Conservation (phyloP, 2,888 invertebrate species). For the Drosophila peninsularis region DNA sequence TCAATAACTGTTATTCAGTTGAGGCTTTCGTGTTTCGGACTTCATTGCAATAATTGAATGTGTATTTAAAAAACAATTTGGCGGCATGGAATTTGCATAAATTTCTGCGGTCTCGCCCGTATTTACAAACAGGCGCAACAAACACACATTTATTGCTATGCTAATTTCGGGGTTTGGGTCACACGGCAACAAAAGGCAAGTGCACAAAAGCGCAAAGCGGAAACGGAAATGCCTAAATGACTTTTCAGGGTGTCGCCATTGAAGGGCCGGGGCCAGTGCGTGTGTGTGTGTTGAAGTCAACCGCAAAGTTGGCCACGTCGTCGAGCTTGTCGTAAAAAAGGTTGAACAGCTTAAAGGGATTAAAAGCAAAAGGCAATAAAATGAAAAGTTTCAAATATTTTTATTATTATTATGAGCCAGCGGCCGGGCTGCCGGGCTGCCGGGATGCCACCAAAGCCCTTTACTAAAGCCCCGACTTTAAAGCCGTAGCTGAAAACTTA, state of each 20-base stretch:
- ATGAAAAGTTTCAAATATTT: conserved; percentile 78
- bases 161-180: conserved; percentile 70
- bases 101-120: conserved; percentile 57
- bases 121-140: conserved; percentile 33
- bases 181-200: conserved; percentile 56
- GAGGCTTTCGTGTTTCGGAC: conserved; percentile 22
- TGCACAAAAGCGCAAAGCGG: conserved; percentile 75
- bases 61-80: conserved; percentile 79
- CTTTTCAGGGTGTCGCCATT: conserved; percentile 69
- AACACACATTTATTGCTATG: conserved; percentile 74
- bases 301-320: conserved; percentile 75
- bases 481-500: conserved; percentile 49
- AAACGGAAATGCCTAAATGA: conserved; percentile 80
- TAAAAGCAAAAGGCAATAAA: conserved; percentile 80
- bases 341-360: conserved; percentile 72
- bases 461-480: conserved; percentile 30
- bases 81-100: conserved; percentile 70
- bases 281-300: conserved; percentile 40
- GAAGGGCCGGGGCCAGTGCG: conserved; percentile 19
- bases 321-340: conserved; percentile 74
- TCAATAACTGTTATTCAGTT: conserved; percentile 49
- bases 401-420: conserved; percentile 63
- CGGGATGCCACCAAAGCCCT: too few species aligned
- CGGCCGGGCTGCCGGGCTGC: conserved; percentile 2
- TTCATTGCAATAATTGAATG: conserved; percentile 70